Base-by-base conservation (phyloP, 2,888 invertebrate genomes). In the Tyria jacobaeae region DNA sequence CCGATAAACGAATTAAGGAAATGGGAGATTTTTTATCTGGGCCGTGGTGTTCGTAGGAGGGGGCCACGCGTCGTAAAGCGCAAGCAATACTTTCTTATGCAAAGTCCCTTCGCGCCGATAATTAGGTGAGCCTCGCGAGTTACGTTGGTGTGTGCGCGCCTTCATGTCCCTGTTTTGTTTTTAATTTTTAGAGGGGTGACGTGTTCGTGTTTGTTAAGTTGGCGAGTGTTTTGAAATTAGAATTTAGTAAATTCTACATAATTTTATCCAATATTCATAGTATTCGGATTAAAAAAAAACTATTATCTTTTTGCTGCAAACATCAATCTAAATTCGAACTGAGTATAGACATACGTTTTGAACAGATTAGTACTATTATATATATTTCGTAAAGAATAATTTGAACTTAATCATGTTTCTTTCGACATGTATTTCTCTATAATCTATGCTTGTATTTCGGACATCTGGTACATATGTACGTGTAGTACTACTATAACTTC, bases 1-100 rank as follows among this genome's bases (percentile, higher is more conserved):
- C 91, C 93, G 93, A 94, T 94, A 94, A 94, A 94, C 93, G 93
- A 94, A 94, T 94, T 94, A 94, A 93, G 93, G 93, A 93, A 93
- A 93, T 92, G 92, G 93, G 92, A 93, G 93, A 94, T 94, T 94
- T 94, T 94, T 94, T 94, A 93, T 93, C 93, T 92, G 91, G 90
- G 89, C 88, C 88, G 87, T 71, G 79, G 86, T 87, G 63, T 64
- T 60, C 51, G 81, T 72, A 81, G 78, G 61, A 57, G 59, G 76
- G 79, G 75, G 74, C 79, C 92, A 91, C 91, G 93, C 92, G 92
- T 91, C 92, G 92, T 92, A 92, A 90, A 90, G 90, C 91, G 91
- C 92, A 89, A 64, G 90, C 91, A 92, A 93, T 92, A 92, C 93
- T 92, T 92, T 93, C 93, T 92, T 93, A 93, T 92, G 92, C 92